Evolutionary conservation across 2,888 invertebrate species (phyloP).

Genomic region (Hydriomena furcata): DNA sequence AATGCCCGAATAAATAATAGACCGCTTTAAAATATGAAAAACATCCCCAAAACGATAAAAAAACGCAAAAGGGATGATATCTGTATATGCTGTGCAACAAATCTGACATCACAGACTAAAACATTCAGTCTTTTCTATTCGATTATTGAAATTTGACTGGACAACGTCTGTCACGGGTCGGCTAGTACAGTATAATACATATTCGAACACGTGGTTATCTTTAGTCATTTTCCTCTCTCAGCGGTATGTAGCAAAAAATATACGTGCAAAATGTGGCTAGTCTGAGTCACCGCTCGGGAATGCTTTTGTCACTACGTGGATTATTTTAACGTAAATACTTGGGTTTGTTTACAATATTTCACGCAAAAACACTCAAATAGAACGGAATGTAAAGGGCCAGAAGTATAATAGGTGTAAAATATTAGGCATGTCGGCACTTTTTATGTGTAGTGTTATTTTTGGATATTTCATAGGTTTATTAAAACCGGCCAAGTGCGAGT

Average conservation of each 20-base stretch:
- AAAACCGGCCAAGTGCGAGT: too few relatives aligned
- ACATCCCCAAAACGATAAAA: too few relatives aligned
- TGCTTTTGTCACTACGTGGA: conserved; percentile 33
- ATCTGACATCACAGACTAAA: too few relatives aligned
- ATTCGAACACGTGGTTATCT: neutral
- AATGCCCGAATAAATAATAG: too few relatives aligned
- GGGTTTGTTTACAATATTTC: conserved; percentile 32
- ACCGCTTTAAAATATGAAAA: too few relatives aligned
- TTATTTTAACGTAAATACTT: conserved; percentile 29
- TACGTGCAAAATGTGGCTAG: conserved; percentile 22
- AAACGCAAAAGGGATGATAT: too few relatives aligned
- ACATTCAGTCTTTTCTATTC: too few relatives aligned
- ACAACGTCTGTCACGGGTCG: too few relatives aligned
- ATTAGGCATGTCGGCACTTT: neutral
- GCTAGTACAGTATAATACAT: too few relatives aligned
- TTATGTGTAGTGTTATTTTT: neutral
- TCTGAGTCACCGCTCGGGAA: conserved; percentile 27
- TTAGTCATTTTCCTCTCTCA: conserved; percentile 1
- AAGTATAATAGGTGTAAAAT: conserved; percentile 3
- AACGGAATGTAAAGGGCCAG: conserved; percentile 18
- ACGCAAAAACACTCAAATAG: conserved; percentile 21
- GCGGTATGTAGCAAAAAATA: conserved; percentile 28
- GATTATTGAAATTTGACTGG: too few relatives aligned
- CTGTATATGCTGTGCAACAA: too few relatives aligned
- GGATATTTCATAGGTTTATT: too few relatives aligned